phyloP scores from a whole-genome alignment of 2,113 vertebrate species.

The Oryctolagus cuniculus region mOryCun1.1 NC_091433.1:128118501-128119000 shows the following conservation, averaged over 20 bases:
- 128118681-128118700: not conserved
- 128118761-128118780: not conserved
- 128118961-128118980: not conserved
- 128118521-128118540: too few species aligned
- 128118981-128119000: not conserved
- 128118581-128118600: not conserved
- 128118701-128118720: not conserved
- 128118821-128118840: too few species aligned
- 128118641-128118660: not conserved
- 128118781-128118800: slow-evolving; percentile 17
- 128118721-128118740: not conserved
- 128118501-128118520: too few species aligned
- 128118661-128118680: not conserved
- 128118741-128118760: not conserved
- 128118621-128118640: not conserved
- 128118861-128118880: not conserved
- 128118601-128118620: not conserved
- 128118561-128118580: too few species aligned
- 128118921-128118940: not conserved
- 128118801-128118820: not conserved
- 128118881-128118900: not conserved
- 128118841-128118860: not conserved
- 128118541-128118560: too few species aligned
- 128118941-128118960: not conserved
- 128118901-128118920: not conserved